phyloP scores from a whole-genome alignment of 2,888 invertebrate species.

The Drosophila merina region DNA sequence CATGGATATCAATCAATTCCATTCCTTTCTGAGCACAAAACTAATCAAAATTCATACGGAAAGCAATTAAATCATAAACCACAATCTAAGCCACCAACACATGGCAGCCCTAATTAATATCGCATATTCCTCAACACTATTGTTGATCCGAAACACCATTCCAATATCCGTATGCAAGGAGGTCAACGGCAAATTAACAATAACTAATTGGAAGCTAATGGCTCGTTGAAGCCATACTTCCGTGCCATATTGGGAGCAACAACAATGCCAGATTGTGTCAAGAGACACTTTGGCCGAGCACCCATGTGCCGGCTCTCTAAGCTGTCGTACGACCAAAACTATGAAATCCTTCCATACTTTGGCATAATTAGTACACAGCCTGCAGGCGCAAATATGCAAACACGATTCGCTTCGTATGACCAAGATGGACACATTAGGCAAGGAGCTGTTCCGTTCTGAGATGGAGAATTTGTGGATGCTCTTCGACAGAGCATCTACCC shows the following conservation, averaged over 20 bases:
- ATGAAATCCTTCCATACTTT: constrained; percentile 46
- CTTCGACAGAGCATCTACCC: no score
- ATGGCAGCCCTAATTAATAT: constrained; percentile 34
- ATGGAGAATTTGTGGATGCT: not conserved
- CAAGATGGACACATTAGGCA: not conserved
- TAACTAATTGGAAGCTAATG: constrained; percentile 73
- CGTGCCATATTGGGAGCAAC: constrained; percentile 27
- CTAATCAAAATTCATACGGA: constrained; percentile 25
- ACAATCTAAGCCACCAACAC: constrained; percentile 10
- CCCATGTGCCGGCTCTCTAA: constrained; percentile 37
- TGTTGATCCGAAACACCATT: constrained; percentile 31
- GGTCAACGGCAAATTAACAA: constrained; percentile 70
- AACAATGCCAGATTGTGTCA: constrained; percentile 15
- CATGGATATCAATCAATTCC: no score
- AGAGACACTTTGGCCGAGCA: constrained; percentile 48
- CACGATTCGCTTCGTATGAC: constrained; percentile 8
- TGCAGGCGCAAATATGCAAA: constrained; percentile 44
- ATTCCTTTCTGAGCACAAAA: not conserved
- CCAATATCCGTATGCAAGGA: constrained; percentile 14
- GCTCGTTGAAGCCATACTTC: constrained; percentile 48
- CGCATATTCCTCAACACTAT: constrained; percentile 8
- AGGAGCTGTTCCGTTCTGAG: not conserved
- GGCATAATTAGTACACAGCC: constrained; percentile 64
- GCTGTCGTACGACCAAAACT: constrained; percentile 33
- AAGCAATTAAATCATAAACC: constrained; percentile 26